Conservation (phyloP, 2,888 invertebrate genomes). For the Gortyna flavago region DNA sequence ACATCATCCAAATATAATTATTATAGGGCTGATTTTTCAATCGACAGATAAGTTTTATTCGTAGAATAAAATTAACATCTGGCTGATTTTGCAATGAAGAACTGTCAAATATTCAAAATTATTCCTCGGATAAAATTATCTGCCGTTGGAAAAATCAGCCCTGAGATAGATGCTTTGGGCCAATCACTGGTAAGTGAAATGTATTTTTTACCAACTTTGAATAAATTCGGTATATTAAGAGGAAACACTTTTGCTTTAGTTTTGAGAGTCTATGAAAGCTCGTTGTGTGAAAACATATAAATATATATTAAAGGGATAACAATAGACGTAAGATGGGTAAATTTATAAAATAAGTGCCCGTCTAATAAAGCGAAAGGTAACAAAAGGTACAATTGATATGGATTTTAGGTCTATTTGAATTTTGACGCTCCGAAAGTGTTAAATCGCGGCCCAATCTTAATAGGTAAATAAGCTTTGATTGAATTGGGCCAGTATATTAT, state of each 20-base stretch:
- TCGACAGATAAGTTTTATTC: too few relatives aligned
- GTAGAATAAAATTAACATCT: too few relatives aligned
- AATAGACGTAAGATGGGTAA: background rate
- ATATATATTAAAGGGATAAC: background rate
- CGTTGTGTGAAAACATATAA: background rate
- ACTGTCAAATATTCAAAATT: too few relatives aligned
- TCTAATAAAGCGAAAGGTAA: background rate
- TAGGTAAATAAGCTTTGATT: background rate
- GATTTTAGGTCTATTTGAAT: background rate
- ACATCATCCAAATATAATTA: too few relatives aligned
- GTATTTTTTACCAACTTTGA: background rate
- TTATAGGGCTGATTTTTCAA: too few relatives aligned
- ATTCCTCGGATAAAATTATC: too few relatives aligned
- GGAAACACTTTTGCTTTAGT: background rate
- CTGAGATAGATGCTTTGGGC: background rate
- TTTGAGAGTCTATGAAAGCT: background rate
- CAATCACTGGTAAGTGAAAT: background rate
- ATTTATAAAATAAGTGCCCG: background rate
- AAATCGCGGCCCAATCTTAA: background rate
- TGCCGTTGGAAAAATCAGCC: too few relatives aligned
- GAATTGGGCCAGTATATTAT: background rate
- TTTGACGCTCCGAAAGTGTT: background rate
- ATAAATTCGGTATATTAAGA: background rate
- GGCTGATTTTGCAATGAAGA: too few relatives aligned
- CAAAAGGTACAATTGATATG: background rate